Percentiles rank a stretch among this genome's conserved stretches.
These are phyloP conservation scores for Staurois parvus DNA, from an alignment of 2,797 vertebrate species.

Conservation along the genomic window DNA sequence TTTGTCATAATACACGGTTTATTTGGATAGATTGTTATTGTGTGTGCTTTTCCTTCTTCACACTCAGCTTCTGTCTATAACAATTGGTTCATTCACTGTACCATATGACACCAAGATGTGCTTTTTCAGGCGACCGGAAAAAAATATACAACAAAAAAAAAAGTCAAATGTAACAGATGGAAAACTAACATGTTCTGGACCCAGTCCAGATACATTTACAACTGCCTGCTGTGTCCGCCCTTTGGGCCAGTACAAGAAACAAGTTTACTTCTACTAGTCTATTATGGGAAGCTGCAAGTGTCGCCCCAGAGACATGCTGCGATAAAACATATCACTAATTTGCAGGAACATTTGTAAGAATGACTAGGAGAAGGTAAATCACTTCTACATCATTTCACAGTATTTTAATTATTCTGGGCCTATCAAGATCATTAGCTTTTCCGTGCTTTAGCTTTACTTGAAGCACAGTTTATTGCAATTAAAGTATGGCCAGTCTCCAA, in stretches of 20 bases:
- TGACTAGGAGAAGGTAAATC: constrained; percentile 42
- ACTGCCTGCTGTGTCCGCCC: constrained; percentile 56
- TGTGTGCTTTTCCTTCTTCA: neutral
- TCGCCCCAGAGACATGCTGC: constrained; percentile 44
- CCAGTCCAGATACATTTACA: constrained; percentile 40
- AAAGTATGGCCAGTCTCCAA: constrained; percentile 13
- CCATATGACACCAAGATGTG: constrained; percentile 19
- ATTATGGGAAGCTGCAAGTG: constrained; percentile 53
- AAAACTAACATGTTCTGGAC: constrained; percentile 54
- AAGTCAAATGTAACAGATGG: constrained; percentile 52
- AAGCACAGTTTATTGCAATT: neutral
- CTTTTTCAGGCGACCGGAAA: constrained; percentile 19
- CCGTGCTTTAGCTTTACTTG: neutral
- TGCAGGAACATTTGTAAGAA: constrained; percentile 54
- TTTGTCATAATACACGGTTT: constrained; percentile 3
- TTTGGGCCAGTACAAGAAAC: constrained; percentile 62
- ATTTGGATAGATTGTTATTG: neutral
- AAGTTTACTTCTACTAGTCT: constrained; percentile 57
- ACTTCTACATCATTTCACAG: constrained; percentile 47
- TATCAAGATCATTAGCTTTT: constrained; percentile 35
- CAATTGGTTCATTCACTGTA: neutral
- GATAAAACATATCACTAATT: constrained; percentile 59
- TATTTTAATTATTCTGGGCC: constrained; percentile 49
- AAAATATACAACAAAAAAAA: constrained; percentile 15
- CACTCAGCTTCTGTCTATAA: neutral